Percentiles rank a stretch among this genome's conserved stretches.
Evolutionary conservation across 1,140 invertebrate species (phyloP).

Genomic region (Coelopa frigida): DNA sequence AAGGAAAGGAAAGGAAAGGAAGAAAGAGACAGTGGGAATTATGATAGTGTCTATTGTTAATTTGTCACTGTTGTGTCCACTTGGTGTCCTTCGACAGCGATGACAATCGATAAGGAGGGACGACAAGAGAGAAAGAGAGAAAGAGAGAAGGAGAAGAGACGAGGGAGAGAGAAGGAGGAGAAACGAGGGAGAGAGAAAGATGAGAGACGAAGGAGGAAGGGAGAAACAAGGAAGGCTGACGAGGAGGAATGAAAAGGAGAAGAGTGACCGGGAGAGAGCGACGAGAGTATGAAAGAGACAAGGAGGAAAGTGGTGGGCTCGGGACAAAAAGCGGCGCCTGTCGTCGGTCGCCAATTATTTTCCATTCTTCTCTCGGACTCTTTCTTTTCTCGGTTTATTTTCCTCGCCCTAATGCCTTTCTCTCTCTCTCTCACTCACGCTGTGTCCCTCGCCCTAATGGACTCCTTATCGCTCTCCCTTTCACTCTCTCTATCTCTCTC

Average conservation of each 20-base stretch:
- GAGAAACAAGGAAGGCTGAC: too few species aligned
- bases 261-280: neutral
- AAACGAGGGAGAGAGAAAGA: neutral
- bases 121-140: neutral
- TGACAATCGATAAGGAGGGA: neutral
- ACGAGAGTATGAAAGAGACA: too few species aligned
- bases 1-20: neutral
- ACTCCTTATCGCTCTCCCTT: neutral
- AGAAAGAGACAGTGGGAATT: neutral
- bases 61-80: too few species aligned
- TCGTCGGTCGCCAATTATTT: too few species aligned
- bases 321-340: too few species aligned
- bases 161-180: neutral
- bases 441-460: neutral
- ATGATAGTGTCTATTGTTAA: neutral
- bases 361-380: neutral
- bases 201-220: neutral
- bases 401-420: neutral
- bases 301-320: too few species aligned
- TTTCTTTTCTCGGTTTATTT: neutral
- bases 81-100: too few species aligned
- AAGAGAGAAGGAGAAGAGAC: neutral
- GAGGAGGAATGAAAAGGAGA: too few species aligned
- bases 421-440: neutral
- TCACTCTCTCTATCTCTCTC: too few species aligned